Evolutionary conservation across 2,113 vertebrate genomes (phyloP), one percentile per base, ranked within the genome.

Genomic region (Micromys minutus): DNA sequence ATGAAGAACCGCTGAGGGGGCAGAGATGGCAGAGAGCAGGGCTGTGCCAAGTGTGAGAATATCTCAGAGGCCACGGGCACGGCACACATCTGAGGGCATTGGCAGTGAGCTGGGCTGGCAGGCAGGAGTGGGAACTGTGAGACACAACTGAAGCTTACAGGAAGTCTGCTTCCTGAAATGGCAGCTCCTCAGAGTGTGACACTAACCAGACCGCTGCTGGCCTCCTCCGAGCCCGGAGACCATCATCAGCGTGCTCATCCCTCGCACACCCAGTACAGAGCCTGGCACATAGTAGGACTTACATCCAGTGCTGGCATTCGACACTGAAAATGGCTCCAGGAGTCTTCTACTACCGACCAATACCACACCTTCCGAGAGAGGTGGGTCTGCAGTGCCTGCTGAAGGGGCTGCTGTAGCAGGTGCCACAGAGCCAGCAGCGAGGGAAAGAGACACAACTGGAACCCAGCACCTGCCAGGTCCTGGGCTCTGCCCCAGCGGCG

Each of bases 301-400:
- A 67, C 0, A 1, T 42, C 2, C 26, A 15, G 0, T 5, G 36
- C 55, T n/a, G 0, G 4, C 26, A 47, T 17, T 52, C 12, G 17
- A 0, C 59, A 55, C 26, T 16, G 36, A 39, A 21, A 24, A 72
- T 5, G 26, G 59, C 16, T 36, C 3, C 0, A 67, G 24, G 7
- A 24, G 13, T 88, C 83, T 85, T 3, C 83, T 59, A 47, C 16
- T 42, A 69, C 61, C 69, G 19, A 34, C 7, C 69, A 57, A 57
- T 1, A 2, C 29, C 4, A 52, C 63, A 1, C 39, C n/a, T 47
- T 36, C 63, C 13, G 36, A 63, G 55, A 31, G 45, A 57, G 31
- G 11, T 2, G 13, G 21, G n/a, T 42, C 5, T 80, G 61, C 76
- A 65, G 9, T 65, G 26, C 61, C 24, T 63, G 61, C 24, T 63